Evolutionary conservation across 1,140 invertebrate genomes (phyloP).

Genomic region (Ericerus pela): DNA sequence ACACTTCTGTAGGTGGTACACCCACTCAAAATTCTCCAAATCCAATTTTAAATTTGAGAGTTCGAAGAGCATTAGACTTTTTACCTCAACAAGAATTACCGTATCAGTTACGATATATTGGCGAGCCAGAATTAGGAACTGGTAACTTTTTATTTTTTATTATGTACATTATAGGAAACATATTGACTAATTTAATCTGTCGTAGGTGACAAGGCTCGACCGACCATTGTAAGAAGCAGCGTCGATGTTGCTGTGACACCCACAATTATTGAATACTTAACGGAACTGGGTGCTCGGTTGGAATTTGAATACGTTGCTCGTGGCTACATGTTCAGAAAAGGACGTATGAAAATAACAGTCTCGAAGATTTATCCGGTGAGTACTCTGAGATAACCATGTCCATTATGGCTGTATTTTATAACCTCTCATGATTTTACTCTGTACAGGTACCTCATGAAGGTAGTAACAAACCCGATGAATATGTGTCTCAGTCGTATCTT

Average conservation of each 20-base stretch:
- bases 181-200: constrained; percentile 15
- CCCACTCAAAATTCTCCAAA: constrained; percentile 39
- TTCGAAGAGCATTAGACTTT: constrained; percentile 58
- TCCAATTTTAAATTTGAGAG: constrained; percentile 36
- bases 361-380: constrained; percentile 76
- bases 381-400: no score
- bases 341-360: constrained; percentile 91
- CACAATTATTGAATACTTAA: constrained; percentile 80
- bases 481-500: constrained; percentile 80
- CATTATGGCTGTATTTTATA: neutral
- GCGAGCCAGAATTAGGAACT: constrained; percentile 62
- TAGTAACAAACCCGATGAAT: constrained; percentile 52
- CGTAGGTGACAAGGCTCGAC: constrained; percentile 62
- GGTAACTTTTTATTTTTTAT: no score
- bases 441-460: constrained; percentile 31
- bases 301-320: constrained; percentile 90
- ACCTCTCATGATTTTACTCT: neutral
- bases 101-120: constrained; percentile 77
- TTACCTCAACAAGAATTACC: constrained; percentile 45
- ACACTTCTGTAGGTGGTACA: constrained; percentile 35
- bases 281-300: constrained; percentile 72
- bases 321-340: constrained; percentile 92
- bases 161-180: no score
- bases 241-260: constrained; percentile 81
- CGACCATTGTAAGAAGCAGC: constrained; percentile 76